Percentiles rank a stretch among this genome's conserved stretches.
phyloP scores from a whole-genome alignment of 2,888 invertebrate genomes.

The Dynastes hyllus region DNA sequence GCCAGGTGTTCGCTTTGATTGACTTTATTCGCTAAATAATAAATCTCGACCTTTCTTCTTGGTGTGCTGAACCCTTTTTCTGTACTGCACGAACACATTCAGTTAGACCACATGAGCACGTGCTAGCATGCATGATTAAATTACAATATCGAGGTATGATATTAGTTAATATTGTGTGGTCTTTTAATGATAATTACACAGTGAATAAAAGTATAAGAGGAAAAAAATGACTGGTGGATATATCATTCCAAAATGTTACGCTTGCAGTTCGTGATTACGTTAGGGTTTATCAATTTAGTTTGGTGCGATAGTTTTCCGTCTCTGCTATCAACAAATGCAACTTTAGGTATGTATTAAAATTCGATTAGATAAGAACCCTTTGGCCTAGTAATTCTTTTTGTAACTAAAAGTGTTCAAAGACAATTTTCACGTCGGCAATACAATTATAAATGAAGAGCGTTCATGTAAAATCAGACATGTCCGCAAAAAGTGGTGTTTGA shows the following conservation, averaged over 20 bases:
- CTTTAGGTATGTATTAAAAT: constrained; percentile 76
- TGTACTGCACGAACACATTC: neutral
- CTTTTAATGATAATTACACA: constrained; percentile 30
- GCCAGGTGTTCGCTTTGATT: constrained; percentile 7
- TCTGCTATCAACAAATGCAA: constrained; percentile 81
- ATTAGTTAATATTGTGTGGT: constrained; percentile 2
- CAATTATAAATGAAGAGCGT: no score
- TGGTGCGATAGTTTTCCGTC: constrained; percentile 79
- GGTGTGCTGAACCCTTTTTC: neutral
- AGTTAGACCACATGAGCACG: constrained; percentile 14
- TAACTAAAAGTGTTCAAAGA: no score
- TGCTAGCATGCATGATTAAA: constrained; percentile 34
- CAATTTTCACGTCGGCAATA: no score
- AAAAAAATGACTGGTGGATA: constrained; percentile 18
- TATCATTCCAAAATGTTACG: constrained; percentile 18
- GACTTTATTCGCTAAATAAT: constrained; percentile 34
- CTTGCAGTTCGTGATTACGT: constrained; percentile 9
- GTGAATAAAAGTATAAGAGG: constrained; percentile 21
- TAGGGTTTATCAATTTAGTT: constrained; percentile 1
- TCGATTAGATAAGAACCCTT: no score
- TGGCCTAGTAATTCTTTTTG: no score
- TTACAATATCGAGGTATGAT: constrained; percentile 20
- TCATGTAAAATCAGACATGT: no score
- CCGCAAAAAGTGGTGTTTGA: no score
- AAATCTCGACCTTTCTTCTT: constrained; percentile 30